Base-by-base conservation (phyloP, 1,140 invertebrate genomes). In the Anthonomus grandis region DNA sequence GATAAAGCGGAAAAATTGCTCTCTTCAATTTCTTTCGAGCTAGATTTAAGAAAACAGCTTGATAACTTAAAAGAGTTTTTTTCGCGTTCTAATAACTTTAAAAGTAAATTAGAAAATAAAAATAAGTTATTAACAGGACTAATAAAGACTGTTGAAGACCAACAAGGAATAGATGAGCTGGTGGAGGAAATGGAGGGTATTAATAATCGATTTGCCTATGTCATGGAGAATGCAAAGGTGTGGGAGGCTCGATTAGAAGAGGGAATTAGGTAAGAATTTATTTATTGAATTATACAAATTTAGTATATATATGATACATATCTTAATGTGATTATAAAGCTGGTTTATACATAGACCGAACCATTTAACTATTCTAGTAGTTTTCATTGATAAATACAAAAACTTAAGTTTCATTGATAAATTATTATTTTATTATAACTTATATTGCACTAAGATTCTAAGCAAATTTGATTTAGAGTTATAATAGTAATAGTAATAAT, bases 91-190 rank as follows among this genome's bases (percentile, higher is more conserved):
- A 81, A 92, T 0, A 95, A 95, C 71, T 95, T 95, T 73, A 90
- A 89, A 69, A 93, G 92, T 0, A 93, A 95, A 86, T 70, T 96
- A 34, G 92, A 95, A 63, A 95, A 90, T 65, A 95, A 95, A 74
- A 95, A 94, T 72, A 95, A 95, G 76, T 86, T 95, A n/a, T 87
- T 93, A 73, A 84, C 86, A 59, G 93, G 85, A 65, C 88, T 96
- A n/a, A 78, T 89, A 0, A 87, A 88, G 65, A 82, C 88, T 0
- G 83, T 90, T 3, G 84, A 88, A 45, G 77, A 83, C 52, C 83
- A 85, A 59, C 83, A 85, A 53, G 86, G 83, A 59, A 80, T 87
- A 3, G 86, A 91, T 64, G 83, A 87, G 13, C 83, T 86, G 57
- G 81, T 85, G 5, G 73, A 78, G 1, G 82, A 83, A 15, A 87